Percentiles rank a stretch among this genome's conserved stretches.
These are phyloP conservation scores for Bicyclus anynana DNA, from an alignment of 1,140 invertebrate species.

Conservation along the genomic window DNA sequence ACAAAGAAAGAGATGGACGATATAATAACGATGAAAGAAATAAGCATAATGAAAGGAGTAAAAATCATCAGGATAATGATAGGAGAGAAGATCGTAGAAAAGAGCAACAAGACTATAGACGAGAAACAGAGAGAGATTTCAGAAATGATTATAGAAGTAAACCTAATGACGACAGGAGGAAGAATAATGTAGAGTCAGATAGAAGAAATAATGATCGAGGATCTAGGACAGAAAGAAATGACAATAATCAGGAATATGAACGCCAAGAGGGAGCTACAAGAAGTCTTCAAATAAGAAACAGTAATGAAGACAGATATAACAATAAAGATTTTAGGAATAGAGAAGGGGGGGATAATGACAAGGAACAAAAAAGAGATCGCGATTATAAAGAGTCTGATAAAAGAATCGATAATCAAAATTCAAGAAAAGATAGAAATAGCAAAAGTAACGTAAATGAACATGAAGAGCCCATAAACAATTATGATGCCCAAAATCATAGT, in stretches of 20 bases:
- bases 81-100: conserved; percentile 11
- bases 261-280: not conserved
- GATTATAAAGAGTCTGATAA: conserved; percentile 14
- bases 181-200: conserved; percentile 8
- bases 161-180: not conserved
- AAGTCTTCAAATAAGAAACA: conserved; percentile 4
- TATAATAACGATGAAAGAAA: conserved; percentile 13
- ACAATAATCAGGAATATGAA: not conserved
- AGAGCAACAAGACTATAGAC: not conserved
- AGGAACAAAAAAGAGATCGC: not conserved
- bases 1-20: conserved; percentile 25
- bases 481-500: not conserved
- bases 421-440: conserved; percentile 4
- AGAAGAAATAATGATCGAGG: conserved; percentile 4
- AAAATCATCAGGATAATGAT: conserved; percentile 6
- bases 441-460: not conserved
- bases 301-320: conserved; percentile 9
- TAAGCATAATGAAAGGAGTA: conserved; percentile 10
- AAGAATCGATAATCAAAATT: conserved; percentile 6
- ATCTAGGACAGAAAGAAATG: conserved; percentile 3
- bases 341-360: conserved; percentile 1
- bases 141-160: conserved; percentile 2
- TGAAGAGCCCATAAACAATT: not conserved
- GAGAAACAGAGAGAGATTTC: not conserved
- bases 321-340: not conserved